A percentile compares a stretch with the other conserved stretches of the same genome.
Evolutionary conservation across 1,140 invertebrate species (phyloP).

Genomic region (Asobara japonica): DNA sequence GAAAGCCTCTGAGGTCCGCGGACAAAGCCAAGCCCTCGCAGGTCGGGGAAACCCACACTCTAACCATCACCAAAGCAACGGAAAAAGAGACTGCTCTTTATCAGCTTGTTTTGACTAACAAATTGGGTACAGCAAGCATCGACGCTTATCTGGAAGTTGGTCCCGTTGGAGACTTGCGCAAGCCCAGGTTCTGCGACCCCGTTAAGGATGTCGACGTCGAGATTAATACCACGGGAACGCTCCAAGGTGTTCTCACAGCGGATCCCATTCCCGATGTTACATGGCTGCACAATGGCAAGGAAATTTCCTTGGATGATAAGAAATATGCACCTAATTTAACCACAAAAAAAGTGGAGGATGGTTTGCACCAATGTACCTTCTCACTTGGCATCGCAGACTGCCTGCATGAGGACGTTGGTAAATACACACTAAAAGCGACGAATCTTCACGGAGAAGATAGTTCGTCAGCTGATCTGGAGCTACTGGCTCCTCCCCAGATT

Average conservation of each 20-base stretch:
- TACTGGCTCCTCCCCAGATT: conserved; percentile 80
- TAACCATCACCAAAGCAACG: conserved; percentile 76
- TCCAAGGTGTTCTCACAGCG: conserved; percentile 81
- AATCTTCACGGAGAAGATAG: conserved; percentile 79
- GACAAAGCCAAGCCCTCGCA: conserved; percentile 73
- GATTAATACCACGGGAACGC: conserved; percentile 76
- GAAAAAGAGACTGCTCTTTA: conserved; percentile 82
- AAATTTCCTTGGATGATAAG: conserved; percentile 60
- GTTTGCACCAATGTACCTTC: conserved; percentile 79
- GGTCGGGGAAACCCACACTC: conserved; percentile 77
- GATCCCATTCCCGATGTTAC: conserved; percentile 76
- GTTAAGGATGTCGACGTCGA: conserved; percentile 75
- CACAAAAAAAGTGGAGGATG: conserved; percentile 76
- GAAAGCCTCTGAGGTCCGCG: conserved; percentile 71
- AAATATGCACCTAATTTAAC: conserved; percentile 67
- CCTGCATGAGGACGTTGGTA: conserved; percentile 80
- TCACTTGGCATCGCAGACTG: conserved; percentile 75
- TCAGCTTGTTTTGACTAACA: conserved; percentile 78
- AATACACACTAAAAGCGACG: conserved; percentile 80
- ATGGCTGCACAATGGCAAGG: conserved; percentile 68
- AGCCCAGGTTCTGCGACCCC: conserved; percentile 78
- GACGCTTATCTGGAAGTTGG: conserved; percentile 77
- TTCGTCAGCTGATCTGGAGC: conserved; percentile 72
- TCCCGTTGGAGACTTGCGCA: conserved; percentile 77
- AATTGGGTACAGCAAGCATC: conserved; percentile 77